Evolutionary conservation across 2,113 vertebrate genomes (phyloP), one percentile per base, ranked within the genome.

Genomic region (Pollachius pollachius): DNA sequence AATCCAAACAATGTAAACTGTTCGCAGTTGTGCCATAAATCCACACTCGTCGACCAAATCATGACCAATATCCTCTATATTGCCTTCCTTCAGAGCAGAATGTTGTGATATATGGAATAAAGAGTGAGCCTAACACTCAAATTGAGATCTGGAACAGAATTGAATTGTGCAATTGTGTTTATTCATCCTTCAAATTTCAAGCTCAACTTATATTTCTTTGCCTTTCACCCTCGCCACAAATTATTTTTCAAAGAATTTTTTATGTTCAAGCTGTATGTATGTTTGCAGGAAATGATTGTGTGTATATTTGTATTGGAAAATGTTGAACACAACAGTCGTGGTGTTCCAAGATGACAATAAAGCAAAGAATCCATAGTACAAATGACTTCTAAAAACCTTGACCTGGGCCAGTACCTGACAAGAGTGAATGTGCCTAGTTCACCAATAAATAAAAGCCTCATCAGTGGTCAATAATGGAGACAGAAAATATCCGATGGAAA

Each of bases 1-100:
- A 95, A 93, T 94, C 95, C 93, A 95, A 96, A 96, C 88, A 89
- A 75, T 69, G 84, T 77, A 79, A 85, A 90, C 83, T 75, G 81
- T 71, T 76, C 62, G 69, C 67, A 18, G 67, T 65, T 30, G 54
- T 63, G 67, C 67, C 75, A 81, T 91, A 90, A 93, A 93, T 74
- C 52, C 64, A 68, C 72, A 75, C 69, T 62, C 78, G 87, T 82
- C 80, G 84, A 91, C 65, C 62, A 75, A 48, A 48, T 48, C 41
- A 48, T 48, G 76, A 80, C 62, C 41, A 48, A 72, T 25, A 76
- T 78, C 65, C 73, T 52, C 25, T 52, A 37, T 21, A 68, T 73
- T 34, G 57, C 18, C 64, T 25, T 17, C 16, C 30, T 21, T 74
- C 72, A 57, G 72, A 25, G 65, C 18, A 15, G 34, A 72, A 74